Base-by-base conservation (phyloP, 2,888 invertebrate species). In the Eucriotettix oculatus region DNA sequence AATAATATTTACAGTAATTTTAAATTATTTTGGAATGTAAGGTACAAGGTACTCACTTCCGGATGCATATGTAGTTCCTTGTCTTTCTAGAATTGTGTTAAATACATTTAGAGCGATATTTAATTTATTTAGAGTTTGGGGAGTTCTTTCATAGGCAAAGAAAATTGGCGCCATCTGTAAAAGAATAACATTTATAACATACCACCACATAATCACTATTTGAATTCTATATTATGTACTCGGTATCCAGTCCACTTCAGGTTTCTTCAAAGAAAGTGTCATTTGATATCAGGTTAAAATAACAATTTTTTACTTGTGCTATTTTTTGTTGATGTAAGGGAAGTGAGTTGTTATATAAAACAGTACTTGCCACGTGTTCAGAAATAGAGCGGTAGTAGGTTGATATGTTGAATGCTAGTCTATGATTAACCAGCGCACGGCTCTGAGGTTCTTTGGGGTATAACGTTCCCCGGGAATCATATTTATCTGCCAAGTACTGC, bases 401-500 rank as follows among this genome's bases (percentile, higher is more conserved):
- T 1, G 82, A 82, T 69, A 88, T 75, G 69, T 89, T 87, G 72
- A 90, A 90, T 68, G 85, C 85, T 52, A 90, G 73, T 9, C 88
- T 79, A 66, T 89, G 88, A 72, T 91, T 90, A 7, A 91, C 83
- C 59, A 86, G 71, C 0, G 89, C 88, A 63, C 90, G 79, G 41
- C 78, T 69, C 71, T 81, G 79, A 0, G 84, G 76, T 63, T 87
- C 85, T 64, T 78, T 80, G 0, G 90, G 90, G 70, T 90, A 90
- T 0, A 90, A 71, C 10, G 76, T 72, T 14, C 80, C 80, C 11
- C 79, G 78, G 42, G 80, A 82, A 57, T 77, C 79, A 68, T 87
- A 90, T 71, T 86, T 85, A 65, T 90, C 88, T 58, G 84, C 86
- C 61, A 91, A 72, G 70, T 90, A 90, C 72, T 85, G 83, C 16